Evolutionary conservation across 2,113 vertebrate genomes (phyloP), one percentile per base, ranked within the genome.

Genomic region (Zootoca vivipara): DNA sequence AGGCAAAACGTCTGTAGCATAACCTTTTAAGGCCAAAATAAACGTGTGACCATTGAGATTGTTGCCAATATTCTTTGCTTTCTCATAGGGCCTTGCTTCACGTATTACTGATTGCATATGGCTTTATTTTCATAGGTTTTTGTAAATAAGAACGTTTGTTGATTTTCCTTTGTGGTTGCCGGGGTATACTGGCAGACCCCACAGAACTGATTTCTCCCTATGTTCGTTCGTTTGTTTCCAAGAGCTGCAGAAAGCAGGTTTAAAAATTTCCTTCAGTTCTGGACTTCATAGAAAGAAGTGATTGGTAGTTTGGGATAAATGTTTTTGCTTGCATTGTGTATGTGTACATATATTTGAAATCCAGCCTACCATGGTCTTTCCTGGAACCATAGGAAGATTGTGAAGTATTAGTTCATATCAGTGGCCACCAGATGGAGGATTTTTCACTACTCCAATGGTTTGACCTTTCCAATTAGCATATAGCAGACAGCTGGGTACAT

Each of bases 51-150:
- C 82, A 58, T 67, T 1, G 0, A 0, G 0, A 9, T 74, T 70
- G 3, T 0, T 5, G 91, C 78, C 38, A 38, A 38, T 70, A 64
- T 33, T 77, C 9, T 8, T 86, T 91, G 38, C 82, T 81, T 92
- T 83, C 88, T 86, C 85, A 16, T 80, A 35, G 86, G 86, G 92
- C 94, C 95, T 86, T 85, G 15, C 52, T 89, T 91, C 77, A 4
- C 8, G 2, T 70, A 5, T 74, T 0, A 58, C 42, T 52, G 42
- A n/a, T 0, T 86, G 35, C 26, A 24, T 56, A 69, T 22, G 0
- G 72, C 46, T 35, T 58, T 52, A 24, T 28, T 70, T 12, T 46
- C 33, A 38, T 78, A 75, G 10, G 1, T 91, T 70, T 83, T 64
- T 87, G 56, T 52, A 85, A 42, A 28, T 79, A 83, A 46, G 22